Percentiles rank a stretch among this genome's conserved stretches.
phyloP scores from a whole-genome alignment of 2,113 vertebrate genomes.

The Oxygymnocypris stewartii region DNA sequence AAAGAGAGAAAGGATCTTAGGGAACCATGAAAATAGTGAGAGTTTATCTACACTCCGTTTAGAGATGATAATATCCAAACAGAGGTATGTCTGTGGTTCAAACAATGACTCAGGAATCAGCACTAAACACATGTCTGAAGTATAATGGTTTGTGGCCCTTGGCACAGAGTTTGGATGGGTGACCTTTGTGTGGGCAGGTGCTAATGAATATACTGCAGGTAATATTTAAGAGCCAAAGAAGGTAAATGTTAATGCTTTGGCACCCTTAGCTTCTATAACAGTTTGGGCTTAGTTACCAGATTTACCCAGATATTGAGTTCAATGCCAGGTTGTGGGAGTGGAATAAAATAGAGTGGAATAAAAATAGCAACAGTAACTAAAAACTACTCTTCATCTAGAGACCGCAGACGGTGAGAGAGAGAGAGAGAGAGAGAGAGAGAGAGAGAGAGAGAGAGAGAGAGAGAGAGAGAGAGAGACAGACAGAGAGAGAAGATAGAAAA shows the following conservation, averaged over 20 bases:
- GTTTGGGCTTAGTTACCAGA: slow-evolving; percentile 26
- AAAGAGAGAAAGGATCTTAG: not conserved
- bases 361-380: slow-evolving; percentile 33
- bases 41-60: not conserved
- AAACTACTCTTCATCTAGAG: slow-evolving; percentile 4
- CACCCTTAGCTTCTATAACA: slow-evolving; percentile 10
- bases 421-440: not conserved
- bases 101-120: not conserved
- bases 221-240: slow-evolving; percentile 25
- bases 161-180: not conserved
- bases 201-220: slow-evolving; percentile 9
- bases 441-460: not conserved
- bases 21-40: not conserved
- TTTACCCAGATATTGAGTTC: slow-evolving; percentile 13
- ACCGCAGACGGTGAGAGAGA: not conserved
- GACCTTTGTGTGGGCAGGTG: slow-evolving; percentile 36
- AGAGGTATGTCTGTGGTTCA: not conserved
- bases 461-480: not conserved
- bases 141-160: slow-evolving; percentile 23
- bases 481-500: not conserved
- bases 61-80: not conserved
- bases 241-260: slow-evolving; percentile 31
- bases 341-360: slow-evolving; percentile 6
- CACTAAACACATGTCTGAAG: slow-evolving; percentile 14
- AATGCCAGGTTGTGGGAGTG: slow-evolving; percentile 5